A percentile compares a stretch with the other conserved stretches of the same genome.
Evolutionary conservation across 2,113 vertebrate species (phyloP).

Genomic region (Macroglossus sobrinus): DNA sequence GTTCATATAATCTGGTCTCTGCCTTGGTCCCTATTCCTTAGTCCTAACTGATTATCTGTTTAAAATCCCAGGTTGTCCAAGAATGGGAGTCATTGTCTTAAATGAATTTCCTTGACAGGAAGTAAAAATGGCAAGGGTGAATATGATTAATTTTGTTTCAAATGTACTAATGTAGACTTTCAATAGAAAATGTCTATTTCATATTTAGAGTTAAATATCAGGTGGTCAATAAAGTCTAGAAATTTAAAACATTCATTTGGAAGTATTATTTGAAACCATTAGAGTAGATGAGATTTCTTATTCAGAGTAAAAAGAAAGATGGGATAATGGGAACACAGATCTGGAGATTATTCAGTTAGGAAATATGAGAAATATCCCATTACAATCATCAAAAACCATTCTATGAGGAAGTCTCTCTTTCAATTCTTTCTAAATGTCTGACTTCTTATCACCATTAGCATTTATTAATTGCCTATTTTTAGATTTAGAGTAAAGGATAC

Average conservation of each 20-base stretch:
- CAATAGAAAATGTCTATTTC: background rate
- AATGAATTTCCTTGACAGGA: background rate
- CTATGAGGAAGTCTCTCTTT: background rate
- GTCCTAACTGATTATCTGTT: background rate
- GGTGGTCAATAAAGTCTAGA: background rate
- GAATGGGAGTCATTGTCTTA: background rate
- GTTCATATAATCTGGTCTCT: background rate
- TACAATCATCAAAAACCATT: background rate
- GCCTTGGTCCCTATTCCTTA: background rate
- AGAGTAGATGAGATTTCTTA: background rate
- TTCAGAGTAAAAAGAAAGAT: background rate
- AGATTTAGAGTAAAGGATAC: background rate
- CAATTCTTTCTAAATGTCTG: background rate
- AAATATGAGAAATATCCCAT: background rate
- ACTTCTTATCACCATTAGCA: background rate
- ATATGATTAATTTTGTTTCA: conserved; percentile 4
- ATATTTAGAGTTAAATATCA: background rate
- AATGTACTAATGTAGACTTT: background rate
- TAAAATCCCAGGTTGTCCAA: background rate
- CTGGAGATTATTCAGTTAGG: background rate
- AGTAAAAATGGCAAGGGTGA: background rate
- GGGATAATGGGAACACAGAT: background rate
- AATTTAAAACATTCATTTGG: background rate
- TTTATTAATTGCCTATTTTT: conserved; percentile 33
- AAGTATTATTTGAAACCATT: background rate